Evolutionary conservation across 2,113 vertebrate species (phyloP).

Genomic region (Lycaon pictus): DNA sequence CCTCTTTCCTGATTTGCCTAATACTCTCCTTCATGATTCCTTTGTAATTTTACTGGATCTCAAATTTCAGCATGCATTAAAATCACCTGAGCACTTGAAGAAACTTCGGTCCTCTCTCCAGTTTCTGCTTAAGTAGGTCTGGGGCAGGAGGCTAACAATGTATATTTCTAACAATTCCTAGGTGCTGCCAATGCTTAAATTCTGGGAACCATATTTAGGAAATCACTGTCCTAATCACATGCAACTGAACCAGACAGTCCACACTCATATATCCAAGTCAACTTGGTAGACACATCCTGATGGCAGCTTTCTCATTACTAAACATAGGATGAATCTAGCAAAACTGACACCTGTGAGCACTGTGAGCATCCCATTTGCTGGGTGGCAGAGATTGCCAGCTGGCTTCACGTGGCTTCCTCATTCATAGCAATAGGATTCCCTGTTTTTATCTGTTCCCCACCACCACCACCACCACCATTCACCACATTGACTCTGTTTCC

Average conservation of each 20-base stretch:
- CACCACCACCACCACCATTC: not conserved
- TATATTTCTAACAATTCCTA: not conserved
- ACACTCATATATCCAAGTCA: not conserved
- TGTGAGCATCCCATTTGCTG: not conserved
- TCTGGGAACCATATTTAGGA: not conserved
- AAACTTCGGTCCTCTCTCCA: not conserved
- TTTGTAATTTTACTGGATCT: not conserved
- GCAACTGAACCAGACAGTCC: not conserved
- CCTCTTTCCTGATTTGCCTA: not conserved
- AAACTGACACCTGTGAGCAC: not conserved
- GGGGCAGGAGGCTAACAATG: too few relatives aligned
- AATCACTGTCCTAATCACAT: not conserved
- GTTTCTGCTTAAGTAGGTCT: not conserved
- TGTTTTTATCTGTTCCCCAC: not conserved
- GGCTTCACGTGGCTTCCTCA: not conserved
- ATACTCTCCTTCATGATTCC: not conserved
- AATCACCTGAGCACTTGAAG: not conserved
- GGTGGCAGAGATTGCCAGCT: not conserved
- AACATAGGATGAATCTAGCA: not conserved
- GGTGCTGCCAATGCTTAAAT: not conserved
- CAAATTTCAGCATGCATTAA: not conserved
- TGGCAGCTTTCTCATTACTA: not conserved
- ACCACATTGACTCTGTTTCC: not conserved
- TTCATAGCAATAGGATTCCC: not conserved
- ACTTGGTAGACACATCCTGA: rapidly evolving